Conservation (phyloP, 2,797 vertebrate species). For the Limosa lapponica region DNA sequence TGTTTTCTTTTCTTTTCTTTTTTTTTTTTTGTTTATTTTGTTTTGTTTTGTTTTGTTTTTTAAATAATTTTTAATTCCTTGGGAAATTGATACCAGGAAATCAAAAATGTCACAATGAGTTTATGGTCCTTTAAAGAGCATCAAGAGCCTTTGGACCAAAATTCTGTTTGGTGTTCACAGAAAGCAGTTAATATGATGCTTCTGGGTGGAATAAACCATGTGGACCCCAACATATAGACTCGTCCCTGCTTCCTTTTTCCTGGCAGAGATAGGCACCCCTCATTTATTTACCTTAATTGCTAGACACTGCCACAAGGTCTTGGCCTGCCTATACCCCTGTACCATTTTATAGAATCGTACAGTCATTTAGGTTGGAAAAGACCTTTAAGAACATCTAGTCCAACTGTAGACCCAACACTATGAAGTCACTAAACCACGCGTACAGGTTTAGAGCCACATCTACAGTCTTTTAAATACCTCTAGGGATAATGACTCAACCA, state of each 20-base stretch:
- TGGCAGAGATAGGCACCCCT: not conserved
- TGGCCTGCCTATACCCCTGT: not conserved
- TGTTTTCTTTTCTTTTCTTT: too few species aligned
- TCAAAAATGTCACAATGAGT: not conserved
- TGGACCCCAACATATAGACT: not conserved
- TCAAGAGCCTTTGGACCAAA: not conserved
- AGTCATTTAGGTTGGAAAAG: not conserved
- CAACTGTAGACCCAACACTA: accelerated
- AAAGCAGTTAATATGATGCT: not conserved
- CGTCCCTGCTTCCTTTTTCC: not conserved
- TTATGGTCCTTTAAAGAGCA: not conserved
- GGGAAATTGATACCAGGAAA: not conserved
- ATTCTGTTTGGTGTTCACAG: not conserved
- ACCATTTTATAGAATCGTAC: not conserved
- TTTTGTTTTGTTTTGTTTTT: not conserved
- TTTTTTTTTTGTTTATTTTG: too few species aligned
- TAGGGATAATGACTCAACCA: not conserved
- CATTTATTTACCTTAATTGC: not conserved
- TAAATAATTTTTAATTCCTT: not conserved
- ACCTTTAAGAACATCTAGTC: not conserved
- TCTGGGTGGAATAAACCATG: not conserved
- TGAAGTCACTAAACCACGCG: not conserved
- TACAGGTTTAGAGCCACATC: not conserved
- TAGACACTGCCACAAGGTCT: not conserved
- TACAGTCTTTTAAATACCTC: not conserved